Conservation (phyloP, 2,888 invertebrate species). For the Nowickia ferox region DNA sequence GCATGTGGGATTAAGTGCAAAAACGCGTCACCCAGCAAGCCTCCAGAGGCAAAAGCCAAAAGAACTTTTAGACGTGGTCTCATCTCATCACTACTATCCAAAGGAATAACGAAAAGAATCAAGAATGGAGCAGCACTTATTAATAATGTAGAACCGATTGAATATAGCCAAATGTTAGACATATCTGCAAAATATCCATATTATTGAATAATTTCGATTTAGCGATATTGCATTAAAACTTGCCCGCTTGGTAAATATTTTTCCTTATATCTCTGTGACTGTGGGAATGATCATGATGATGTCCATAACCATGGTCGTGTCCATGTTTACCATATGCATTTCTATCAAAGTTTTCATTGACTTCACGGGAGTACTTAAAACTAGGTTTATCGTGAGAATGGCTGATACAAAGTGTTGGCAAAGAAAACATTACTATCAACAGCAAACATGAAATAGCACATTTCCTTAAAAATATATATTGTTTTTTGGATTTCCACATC, state of each 20-base stretch:
- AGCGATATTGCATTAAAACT: background rate
- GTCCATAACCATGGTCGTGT: background rate
- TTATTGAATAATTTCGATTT: background rate
- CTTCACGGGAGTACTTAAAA: slow-evolving; percentile 92
- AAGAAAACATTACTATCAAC: slow-evolving; percentile 79
- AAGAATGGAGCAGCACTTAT: slow-evolving; percentile 98
- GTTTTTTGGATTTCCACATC: background rate
- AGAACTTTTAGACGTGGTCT: slow-evolving; percentile 94
- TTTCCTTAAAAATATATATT: slow-evolving; percentile 5
- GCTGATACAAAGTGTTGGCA: slow-evolving; percentile 83
- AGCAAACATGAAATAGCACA: slow-evolving; percentile 53
- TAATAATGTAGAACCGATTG: slow-evolving; percentile 94
- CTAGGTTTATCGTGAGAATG: slow-evolving; percentile 87
- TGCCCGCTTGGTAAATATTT: slow-evolving; percentile 38
- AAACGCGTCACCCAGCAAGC: slow-evolving; percentile 98
- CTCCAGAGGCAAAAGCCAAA: slow-evolving; percentile 96
- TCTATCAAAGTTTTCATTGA: slow-evolving; percentile 78
- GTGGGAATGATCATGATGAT: background rate
- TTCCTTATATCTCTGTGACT: background rate
- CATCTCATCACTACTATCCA: slow-evolving; percentile 93
- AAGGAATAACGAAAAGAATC: slow-evolving; percentile 95
- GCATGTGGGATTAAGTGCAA: slow-evolving; percentile 99
- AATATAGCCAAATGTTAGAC: slow-evolving; percentile 88
- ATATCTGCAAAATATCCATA: slow-evolving; percentile 75
- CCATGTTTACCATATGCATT: slow-evolving; percentile 67